Base-by-base conservation (phyloP, 92 coral and sea anemone species). In the Palythoa grandis region DNA sequence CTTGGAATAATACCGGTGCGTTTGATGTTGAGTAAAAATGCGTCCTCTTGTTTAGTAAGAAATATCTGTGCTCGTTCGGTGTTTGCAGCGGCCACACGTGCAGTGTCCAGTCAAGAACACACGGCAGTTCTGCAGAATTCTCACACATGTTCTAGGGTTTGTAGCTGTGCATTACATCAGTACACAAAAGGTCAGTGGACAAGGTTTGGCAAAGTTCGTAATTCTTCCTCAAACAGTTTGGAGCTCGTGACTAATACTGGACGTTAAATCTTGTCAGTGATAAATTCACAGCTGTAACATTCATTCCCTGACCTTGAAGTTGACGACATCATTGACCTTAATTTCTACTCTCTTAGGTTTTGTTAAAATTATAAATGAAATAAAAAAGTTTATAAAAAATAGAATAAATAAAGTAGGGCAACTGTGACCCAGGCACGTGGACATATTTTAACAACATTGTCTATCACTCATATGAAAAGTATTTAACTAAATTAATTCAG, bases 81-180 rank as follows among this genome's bases (percentile, higher is more conserved):
- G 39, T 91, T 91, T 47, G 93, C 93, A 24, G 97, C 90, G 11
- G 91, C 93, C 1, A 75, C 98, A 75, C 93, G 98, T 83, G 92
- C 94, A 14, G 95, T 88, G 11, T 90, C 98, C 7, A 66, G 85
- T 25, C 85, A 95, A 92, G 74, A 92, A 88, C 79, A 92, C 40
- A 20, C 82, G 56, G 52, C 67, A 63, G 14, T 54, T 78, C 74
- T 77, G 16, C 76, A 86, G 43, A 76, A 89, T 48, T 71, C 91
- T 3, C 92, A 91, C 67, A 93, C 96, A 37, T 92, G 95, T 39
- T 92, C 98, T 47, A 90, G 91, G 77, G 87, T 92, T 52, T 96
- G 98, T 89, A 92, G 88, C 40, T 96, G 98, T 82, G 95, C 93
- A 40, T 79, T 92, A 65, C 98, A 96, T 71, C 93, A 94, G 76